Conservation (phyloP, 2,888 invertebrate genomes). For the Onthophagus sagittarius region DNA sequence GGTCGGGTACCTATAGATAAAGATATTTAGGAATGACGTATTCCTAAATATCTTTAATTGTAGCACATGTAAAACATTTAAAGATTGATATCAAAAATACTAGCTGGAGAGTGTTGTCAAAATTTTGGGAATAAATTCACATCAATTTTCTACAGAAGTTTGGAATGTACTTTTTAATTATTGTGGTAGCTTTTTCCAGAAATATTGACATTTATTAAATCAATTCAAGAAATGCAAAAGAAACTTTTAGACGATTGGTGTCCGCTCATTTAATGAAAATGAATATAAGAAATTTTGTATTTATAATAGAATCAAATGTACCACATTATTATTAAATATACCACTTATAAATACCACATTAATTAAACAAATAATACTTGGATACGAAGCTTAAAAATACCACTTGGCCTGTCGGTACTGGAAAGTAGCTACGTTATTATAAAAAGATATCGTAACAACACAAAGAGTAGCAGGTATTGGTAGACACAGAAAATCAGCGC, state of each 20-base stretch:
- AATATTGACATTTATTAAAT: background rate
- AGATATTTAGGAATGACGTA: conserved; percentile 31
- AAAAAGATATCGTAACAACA: too few relatives aligned
- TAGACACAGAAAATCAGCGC: too few relatives aligned
- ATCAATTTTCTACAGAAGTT: conserved; percentile 45
- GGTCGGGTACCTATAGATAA: conserved; percentile 22
- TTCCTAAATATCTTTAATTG: conserved; percentile 26
- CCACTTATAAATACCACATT: conserved; percentile 6
- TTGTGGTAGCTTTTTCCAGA: conserved; percentile 43
- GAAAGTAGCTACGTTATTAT: too few relatives aligned
- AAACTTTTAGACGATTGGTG: conserved; percentile 12
- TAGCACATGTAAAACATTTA: conserved; percentile 20
- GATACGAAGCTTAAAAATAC: too few relatives aligned
- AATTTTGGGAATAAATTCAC: conserved; percentile 41
- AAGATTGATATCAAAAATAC: conserved; percentile 28
- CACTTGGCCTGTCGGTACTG: too few relatives aligned
- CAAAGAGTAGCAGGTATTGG: too few relatives aligned
- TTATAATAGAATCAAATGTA: conserved; percentile 20
- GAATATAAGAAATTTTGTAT: conserved; percentile 27
- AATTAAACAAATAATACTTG: background rate
- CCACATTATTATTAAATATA: too few relatives aligned
- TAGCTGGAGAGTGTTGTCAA: conserved; percentile 30
- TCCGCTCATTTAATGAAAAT: conserved; percentile 26
- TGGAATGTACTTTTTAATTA: conserved; percentile 36
- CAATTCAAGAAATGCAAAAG: background rate